Conservation (phyloP, 2,113 vertebrate genomes). For the Rhea americana region DNA sequence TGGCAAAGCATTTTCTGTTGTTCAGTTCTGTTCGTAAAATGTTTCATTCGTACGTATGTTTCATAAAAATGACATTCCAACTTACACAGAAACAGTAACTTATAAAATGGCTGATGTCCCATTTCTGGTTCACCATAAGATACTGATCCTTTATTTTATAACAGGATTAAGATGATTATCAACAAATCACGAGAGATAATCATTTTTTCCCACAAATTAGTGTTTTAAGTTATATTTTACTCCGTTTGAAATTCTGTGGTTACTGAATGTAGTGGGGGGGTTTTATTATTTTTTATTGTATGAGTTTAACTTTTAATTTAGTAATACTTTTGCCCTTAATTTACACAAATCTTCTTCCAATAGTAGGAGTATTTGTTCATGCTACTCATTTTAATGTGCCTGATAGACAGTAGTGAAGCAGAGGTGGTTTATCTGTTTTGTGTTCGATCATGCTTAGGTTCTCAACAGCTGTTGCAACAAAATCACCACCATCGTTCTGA, state of each 20-base stretch:
- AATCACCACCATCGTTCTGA: not conserved
- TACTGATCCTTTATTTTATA: conserved; percentile 23
- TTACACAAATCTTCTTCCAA: not conserved
- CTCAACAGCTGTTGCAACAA: not conserved
- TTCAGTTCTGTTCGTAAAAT: conserved; percentile 24
- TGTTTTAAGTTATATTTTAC: conserved; percentile 43
- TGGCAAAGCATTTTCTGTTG: conserved; percentile 69
- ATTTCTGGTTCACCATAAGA: conserved; percentile 10
- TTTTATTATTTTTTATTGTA: not conserved
- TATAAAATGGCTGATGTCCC: conserved; percentile 15
- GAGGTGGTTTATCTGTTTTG: not conserved
- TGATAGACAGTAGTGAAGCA: not conserved
- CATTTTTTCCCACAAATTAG: conserved; percentile 8
- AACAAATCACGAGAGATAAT: conserved; percentile 1
- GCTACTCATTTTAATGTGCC: not conserved
- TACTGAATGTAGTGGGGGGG: not conserved
- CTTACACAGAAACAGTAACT: conserved; percentile 18
- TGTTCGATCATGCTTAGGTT: not conserved
- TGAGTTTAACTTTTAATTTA: not conserved
- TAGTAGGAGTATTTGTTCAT: not conserved
- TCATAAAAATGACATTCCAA: conserved; percentile 37
- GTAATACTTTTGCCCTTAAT: not conserved
- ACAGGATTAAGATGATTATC: not conserved
- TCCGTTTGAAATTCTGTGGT: conserved; percentile 17
- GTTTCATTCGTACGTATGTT: not conserved